These are phyloP conservation scores for Frankliniella fusca DNA, from an alignment of 2,888 invertebrate species.

Conservation along the genomic window DNA sequence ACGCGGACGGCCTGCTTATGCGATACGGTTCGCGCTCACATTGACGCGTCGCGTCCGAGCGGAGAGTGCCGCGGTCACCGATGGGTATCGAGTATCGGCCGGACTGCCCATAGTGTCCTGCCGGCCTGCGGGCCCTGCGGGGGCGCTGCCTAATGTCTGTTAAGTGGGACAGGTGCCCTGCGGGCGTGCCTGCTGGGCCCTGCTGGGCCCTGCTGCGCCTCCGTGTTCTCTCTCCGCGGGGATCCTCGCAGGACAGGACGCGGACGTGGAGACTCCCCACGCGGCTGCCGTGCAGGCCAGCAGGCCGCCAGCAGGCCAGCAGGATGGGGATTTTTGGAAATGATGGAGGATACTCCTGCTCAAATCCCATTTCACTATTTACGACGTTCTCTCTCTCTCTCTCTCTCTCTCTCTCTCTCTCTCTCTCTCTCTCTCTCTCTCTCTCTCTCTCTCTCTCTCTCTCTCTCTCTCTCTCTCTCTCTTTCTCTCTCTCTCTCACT, in stretches of 20 bases:
- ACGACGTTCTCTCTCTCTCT: not conserved
- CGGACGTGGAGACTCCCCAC: too few relatives aligned
- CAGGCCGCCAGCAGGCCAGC: too few relatives aligned
- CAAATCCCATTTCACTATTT: not conserved
- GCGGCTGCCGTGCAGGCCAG: too few relatives aligned
- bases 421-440: not conserved
- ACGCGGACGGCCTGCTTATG: too few relatives aligned
- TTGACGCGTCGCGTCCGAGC: not conserved
- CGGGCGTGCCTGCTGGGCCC: not conserved
- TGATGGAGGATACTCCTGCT: not conserved
- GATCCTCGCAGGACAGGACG: not conserved
- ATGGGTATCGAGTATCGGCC: not conserved
- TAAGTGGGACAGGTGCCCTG: not conserved
- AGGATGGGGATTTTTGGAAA: too few relatives aligned
- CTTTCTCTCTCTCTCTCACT: too few relatives aligned
- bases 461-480: not conserved
- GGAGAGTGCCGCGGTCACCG: not conserved
- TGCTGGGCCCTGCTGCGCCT: not conserved
- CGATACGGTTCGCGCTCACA: too few relatives aligned
- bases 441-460: not conserved
- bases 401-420: not conserved
- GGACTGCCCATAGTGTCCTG: too few relatives aligned
- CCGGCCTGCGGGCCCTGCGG: too few relatives aligned
- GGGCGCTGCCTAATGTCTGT: not conserved
- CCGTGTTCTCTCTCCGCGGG: not conserved